Conservation (phyloP, 2,888 invertebrate species). For the Chalcis sispes region DNA sequence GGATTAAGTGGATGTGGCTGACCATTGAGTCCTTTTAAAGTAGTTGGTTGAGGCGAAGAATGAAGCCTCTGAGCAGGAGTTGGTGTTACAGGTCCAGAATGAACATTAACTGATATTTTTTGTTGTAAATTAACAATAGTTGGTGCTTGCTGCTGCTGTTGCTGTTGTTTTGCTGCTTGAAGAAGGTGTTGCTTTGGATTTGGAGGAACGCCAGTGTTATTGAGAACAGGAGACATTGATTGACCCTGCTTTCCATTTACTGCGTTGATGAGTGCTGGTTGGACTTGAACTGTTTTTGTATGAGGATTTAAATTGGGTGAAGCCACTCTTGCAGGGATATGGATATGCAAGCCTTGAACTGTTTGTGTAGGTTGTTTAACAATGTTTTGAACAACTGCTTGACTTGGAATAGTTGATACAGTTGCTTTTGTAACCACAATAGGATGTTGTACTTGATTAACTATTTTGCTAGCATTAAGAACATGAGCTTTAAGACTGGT, state of each 20-base stretch:
- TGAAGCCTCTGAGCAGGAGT: constrained; percentile 65
- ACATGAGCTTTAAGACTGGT: constrained; percentile 82
- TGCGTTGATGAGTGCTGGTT: constrained; percentile 59
- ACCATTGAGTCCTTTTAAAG: constrained; percentile 70
- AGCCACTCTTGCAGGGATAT: constrained; percentile 67
- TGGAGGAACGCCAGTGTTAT: constrained; percentile 67
- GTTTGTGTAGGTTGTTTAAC: constrained; percentile 68
- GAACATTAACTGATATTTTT: constrained; percentile 69
- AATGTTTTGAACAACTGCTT: constrained; percentile 68
- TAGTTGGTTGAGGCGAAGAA: constrained; percentile 67
- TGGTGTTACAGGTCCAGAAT: constrained; percentile 64
- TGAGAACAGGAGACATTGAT: constrained; percentile 73
- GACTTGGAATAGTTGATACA: constrained; percentile 64
- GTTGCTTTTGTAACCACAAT: constrained; percentile 67
- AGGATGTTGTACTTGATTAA: constrained; percentile 62
- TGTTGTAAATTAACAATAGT: constrained; percentile 71
- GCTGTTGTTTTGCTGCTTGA: constrained; percentile 75
- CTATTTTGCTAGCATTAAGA: constrained; percentile 71
- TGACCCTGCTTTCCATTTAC: constrained; percentile 69
- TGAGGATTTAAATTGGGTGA: constrained; percentile 71
- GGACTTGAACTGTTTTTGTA: constrained; percentile 61
- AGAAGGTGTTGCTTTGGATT: constrained; percentile 76
- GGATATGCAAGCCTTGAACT: constrained; percentile 68
- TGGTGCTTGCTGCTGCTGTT: constrained; percentile 67
- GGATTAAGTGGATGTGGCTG: constrained; percentile 74